These are phyloP conservation scores for Cerceris ruficornis DNA, from an alignment of 2,888 invertebrate species.

Conservation along the genomic window DNA sequence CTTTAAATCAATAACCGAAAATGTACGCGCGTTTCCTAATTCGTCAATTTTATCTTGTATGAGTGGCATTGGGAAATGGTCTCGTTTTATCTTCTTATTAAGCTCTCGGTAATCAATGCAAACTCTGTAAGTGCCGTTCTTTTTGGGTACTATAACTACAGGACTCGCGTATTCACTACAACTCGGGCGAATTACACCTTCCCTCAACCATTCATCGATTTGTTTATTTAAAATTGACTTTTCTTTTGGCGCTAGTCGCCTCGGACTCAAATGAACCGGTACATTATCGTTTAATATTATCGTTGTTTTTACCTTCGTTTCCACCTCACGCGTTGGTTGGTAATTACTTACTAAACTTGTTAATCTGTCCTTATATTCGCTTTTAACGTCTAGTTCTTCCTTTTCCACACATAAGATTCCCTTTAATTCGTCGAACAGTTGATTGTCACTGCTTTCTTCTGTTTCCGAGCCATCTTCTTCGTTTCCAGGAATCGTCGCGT, in stretches of 20 bases:
- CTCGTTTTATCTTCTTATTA: conserved; percentile 27
- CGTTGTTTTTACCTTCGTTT: background rate
- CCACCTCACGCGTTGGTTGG: too few species aligned
- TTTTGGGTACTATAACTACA: conserved; percentile 33
- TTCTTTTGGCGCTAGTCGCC: conserved; percentile 39
- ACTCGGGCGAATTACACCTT: conserved; percentile 28
- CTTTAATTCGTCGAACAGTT: too few species aligned
- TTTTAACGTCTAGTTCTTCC: too few species aligned
- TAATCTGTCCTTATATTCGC: too few species aligned
- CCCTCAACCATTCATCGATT: conserved; percentile 58
- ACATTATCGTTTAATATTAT: conserved; percentile 19
- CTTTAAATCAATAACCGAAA: conserved; percentile 19
- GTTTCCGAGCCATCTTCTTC: too few species aligned
- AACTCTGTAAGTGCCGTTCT: background rate
- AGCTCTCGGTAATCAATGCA: conserved; percentile 39
- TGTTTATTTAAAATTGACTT: conserved; percentile 51
- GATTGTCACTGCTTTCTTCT: too few species aligned
- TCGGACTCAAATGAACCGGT: conserved; percentile 43
- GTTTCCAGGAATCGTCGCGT: too few species aligned
- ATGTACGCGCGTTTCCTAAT: conserved; percentile 19
- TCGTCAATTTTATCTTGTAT: conserved; percentile 42
- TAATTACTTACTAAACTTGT: too few species aligned
- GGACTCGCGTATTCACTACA: conserved; percentile 24
- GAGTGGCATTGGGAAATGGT: conserved; percentile 31
- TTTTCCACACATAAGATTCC: too few species aligned